Evolutionary conservation across 2,888 invertebrate species (phyloP), one percentile per base, ranked within the genome.

Genomic region (Chloromyia formosa): DNA sequence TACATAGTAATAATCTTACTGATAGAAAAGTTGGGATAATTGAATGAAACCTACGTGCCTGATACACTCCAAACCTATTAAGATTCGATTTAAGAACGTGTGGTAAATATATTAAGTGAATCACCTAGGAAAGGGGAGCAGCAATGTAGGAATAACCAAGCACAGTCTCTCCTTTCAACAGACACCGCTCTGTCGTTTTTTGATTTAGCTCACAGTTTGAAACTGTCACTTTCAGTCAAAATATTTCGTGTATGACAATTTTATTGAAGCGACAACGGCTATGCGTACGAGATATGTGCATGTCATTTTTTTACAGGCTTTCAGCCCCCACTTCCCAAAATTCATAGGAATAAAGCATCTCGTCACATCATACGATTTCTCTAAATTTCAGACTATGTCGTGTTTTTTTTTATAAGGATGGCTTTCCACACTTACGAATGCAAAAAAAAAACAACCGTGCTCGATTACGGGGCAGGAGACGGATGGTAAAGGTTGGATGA

Each of bases 211-310:
- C 66, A 66, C 66, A 66, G 66, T 66, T 66, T 66, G 66, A 66
- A 66, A 66, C 66, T 66, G 66, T 66, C 66, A 66, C 66, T 66
- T 22, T 12, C 66, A 66, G 66, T 66, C 45, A 66, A 66, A 66
- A 66, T 66, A 66, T 35, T 66, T 66, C 66, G 66, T 66, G 66
- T 66, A 66, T 66, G 66, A 66, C 66, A 45, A 66, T 66, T 66
- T 66, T 66, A 66, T 66, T 66, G 66, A 66, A 66, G 45, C 35
- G 66, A 45, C 66, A 66, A 66, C 66, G 49, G 27, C 27, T 35
- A 35, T 45, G 49, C 66, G 45, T 66, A 49, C 45, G 18, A 66
- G 22, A n/a, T 66, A 20, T 66, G 49, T 66, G 66, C 49, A 66
- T 49, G 35, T 66, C 66, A 66, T 45, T 66, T 45, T 66, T 49